Evolutionary conservation across 2,888 invertebrate species (phyloP), one percentile per base, ranked within the genome.

Genomic region (Trichopoda pennipes): DNA sequence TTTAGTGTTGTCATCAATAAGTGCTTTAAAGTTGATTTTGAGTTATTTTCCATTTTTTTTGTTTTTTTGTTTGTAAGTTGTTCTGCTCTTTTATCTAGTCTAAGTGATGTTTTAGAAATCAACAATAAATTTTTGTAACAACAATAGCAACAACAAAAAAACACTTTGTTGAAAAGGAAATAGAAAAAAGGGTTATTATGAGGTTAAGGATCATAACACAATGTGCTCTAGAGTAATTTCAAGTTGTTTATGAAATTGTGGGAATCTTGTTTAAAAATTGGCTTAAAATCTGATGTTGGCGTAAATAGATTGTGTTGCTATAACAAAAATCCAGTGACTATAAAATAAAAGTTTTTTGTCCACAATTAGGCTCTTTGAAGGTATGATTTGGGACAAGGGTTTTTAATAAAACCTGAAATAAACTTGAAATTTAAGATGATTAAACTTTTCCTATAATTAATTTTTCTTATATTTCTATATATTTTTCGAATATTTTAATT

Each of bases 1-100:
- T 77, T 77, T 77, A 74, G 73, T 81, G 81, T 77, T 81, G 81
- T 81, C 81, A 81, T 81, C 77, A 77, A 77, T 81, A 81, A 81
- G 77, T 74, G 81, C 77, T 81, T 56, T 77, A 51, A 68, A 77
- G 21, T 23, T 68, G 73, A 77, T 73, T 81, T 80, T 66, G 38
- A 64, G 23, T 16, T 49, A 21, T 49, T 16, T 19, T 10, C 38
- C 16, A 44, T 63, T 73, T 53, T 19, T 55, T 55, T 47, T 9
- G 0, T 51, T 1, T 55, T 28, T 19, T 44, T 49, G 14, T 61
- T 53, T n/a, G n/a, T n/a, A n/a, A n/a, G 32, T 63, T 35, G 14
- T 32, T 47, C 1, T 47, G 3, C 1, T 70, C 14, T 47, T 64
- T 64, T 32, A 19, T 63, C 35, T 14, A 9, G 44, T 55, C 49